Conservation (phyloP, 2,888 invertebrate species). For the Philereme vetulata region DNA sequence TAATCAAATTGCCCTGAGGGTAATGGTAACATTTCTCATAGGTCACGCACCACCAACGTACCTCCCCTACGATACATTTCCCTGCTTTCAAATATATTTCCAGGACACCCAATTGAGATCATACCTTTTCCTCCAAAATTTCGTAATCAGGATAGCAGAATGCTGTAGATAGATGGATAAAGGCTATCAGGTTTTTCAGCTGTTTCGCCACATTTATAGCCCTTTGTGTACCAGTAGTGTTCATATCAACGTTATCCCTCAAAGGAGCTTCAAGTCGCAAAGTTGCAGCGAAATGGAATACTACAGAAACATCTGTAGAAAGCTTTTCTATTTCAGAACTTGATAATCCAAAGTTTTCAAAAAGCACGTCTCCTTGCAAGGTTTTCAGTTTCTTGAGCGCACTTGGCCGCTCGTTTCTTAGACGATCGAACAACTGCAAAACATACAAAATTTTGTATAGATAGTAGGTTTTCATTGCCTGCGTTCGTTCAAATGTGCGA, state of each 20-base stretch:
- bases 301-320: slow-evolving; percentile 87
- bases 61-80: no score
- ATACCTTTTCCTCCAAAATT: slow-evolving; percentile 69
- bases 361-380: slow-evolving; percentile 89
- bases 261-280: slow-evolving; percentile 94
- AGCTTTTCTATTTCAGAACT: slow-evolving; percentile 84
- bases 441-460: not conserved
- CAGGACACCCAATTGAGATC: slow-evolving; percentile 1
- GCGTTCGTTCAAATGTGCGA: no score
- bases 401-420: slow-evolving; percentile 85
- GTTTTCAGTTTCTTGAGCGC: slow-evolving; percentile 89
- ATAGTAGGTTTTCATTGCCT: no score
- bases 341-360: slow-evolving; percentile 85
- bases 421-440: slow-evolving; percentile 87
- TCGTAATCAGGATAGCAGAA: slow-evolving; percentile 96
- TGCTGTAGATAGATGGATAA: slow-evolving; percentile 96
- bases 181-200: slow-evolving; percentile 88
- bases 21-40: no score
- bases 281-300: slow-evolving; percentile 97
- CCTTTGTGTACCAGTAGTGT: slow-evolving; percentile 93
- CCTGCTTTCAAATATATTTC: no score
- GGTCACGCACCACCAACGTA: no score
- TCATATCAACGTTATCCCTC: slow-evolving; percentile 94
- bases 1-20: no score
- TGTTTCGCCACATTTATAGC: slow-evolving; percentile 89